These are phyloP conservation scores for Conopomorpha cramerella DNA, from an alignment of 1,140 invertebrate species.

Conservation along the genomic window DNA sequence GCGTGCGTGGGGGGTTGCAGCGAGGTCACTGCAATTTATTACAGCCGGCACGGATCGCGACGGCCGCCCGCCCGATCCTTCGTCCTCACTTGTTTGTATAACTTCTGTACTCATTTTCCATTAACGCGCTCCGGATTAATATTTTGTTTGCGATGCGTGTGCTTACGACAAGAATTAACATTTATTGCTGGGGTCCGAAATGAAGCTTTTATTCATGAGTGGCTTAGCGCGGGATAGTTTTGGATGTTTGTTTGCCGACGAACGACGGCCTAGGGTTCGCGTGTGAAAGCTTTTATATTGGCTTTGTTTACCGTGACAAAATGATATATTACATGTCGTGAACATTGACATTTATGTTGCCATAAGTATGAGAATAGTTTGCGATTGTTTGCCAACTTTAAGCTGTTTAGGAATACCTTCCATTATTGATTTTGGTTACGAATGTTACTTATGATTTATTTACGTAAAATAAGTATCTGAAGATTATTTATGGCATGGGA, in stretches of 20 bases:
- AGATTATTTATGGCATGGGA: too few relatives aligned
- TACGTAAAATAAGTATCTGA: too few relatives aligned
- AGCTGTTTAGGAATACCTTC: too few relatives aligned
- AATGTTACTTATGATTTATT: too few relatives aligned
- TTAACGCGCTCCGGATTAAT: slow-evolving; percentile 51
- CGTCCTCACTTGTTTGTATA: slow-evolving; percentile 37
- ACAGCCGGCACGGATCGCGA: too few relatives aligned
- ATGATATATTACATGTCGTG: slow-evolving; percentile 49
- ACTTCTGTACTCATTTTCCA: slow-evolving; percentile 43
- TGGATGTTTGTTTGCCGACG: slow-evolving; percentile 42
- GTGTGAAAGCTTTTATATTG: slow-evolving; percentile 50
- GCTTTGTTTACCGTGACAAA: slow-evolving; percentile 43
- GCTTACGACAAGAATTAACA: slow-evolving; percentile 51
- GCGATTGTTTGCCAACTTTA: slow-evolving; percentile 25
- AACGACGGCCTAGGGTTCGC: slow-evolving; percentile 31
- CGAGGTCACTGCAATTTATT: slow-evolving; percentile 46
- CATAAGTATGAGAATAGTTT: slow-evolving; percentile 30
- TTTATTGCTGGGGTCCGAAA: slow-evolving; percentile 48
- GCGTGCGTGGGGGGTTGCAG: slow-evolving; percentile 17
- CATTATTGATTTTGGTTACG: too few relatives aligned
- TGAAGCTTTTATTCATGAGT: slow-evolving; percentile 53
- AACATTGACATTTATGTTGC: slow-evolving; percentile 43
- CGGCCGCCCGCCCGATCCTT: slow-evolving; percentile 11
- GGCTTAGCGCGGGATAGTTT: slow-evolving; percentile 43
- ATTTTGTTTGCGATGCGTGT: slow-evolving; percentile 49